Conservation (phyloP, 2,797 vertebrate genomes). For the Argya squamiceps region DNA sequence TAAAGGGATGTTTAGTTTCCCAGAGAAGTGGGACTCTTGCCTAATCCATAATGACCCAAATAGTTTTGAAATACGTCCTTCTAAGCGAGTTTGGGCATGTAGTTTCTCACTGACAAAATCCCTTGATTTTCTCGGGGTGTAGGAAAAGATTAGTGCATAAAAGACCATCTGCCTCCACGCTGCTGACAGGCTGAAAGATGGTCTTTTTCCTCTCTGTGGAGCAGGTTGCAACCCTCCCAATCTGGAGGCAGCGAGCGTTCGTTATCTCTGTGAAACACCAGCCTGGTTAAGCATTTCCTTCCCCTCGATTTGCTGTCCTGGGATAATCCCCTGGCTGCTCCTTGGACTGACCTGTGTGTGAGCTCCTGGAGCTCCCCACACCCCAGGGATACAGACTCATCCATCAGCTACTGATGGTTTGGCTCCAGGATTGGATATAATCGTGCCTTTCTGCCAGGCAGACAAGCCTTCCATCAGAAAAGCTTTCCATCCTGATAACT, state of each 20-base stretch:
- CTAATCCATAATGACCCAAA: constrained; percentile 38
- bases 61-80: not conserved
- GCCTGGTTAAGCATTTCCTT: not conserved
- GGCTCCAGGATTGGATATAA: not conserved
- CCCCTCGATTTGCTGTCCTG: not conserved
- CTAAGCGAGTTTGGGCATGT: constrained; percentile 15
- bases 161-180: constrained; percentile 51
- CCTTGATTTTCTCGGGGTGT: constrained; percentile 2
- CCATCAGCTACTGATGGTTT: not conserved
- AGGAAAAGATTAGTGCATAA: constrained; percentile 33
- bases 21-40: constrained; percentile 7
- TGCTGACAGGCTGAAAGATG: constrained; percentile 8
- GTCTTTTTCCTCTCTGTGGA: not conserved
- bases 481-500: not conserved
- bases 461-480: not conserved
- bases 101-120: constrained; percentile 25
- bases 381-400: not conserved
- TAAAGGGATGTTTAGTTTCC: not conserved
- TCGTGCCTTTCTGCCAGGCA: not conserved
- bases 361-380: not conserved
- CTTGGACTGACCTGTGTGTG: not conserved
- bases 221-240: not conserved
- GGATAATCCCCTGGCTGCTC: not conserved
- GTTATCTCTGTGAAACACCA: not conserved
- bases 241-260: not conserved